Conservation (phyloP, 2,113 vertebrate species). For the Canis aureus region DNA sequence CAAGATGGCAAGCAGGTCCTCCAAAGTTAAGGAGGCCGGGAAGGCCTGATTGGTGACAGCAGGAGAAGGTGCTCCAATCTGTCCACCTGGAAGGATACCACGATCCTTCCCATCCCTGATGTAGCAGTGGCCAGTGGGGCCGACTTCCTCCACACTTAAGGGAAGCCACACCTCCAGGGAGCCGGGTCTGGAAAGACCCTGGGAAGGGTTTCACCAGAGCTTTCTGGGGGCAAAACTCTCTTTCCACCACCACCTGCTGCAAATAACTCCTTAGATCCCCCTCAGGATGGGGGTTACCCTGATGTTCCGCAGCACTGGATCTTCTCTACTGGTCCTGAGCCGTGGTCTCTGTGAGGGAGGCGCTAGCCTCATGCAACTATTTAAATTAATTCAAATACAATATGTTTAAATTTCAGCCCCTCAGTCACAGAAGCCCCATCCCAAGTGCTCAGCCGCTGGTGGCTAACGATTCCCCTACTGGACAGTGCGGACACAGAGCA, state of each 20-base stretch:
- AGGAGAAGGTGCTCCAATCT: not conserved
- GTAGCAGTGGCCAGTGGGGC: rapidly evolving
- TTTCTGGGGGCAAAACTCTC: not conserved
- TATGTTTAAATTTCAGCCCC: not conserved
- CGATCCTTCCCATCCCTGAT: not conserved
- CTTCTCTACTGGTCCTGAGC: not conserved
- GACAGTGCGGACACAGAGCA: too few species aligned
- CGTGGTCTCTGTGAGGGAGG: rapidly evolving
- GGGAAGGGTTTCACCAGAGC: not conserved
- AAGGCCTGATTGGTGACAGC: not conserved
- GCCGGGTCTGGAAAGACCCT: not conserved
- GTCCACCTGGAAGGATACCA: not conserved
- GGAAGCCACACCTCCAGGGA: not conserved
- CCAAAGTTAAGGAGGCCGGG: not conserved
- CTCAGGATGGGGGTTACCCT: too few species aligned
- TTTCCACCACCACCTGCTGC: not conserved
- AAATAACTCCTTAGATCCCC: rapidly evolving
- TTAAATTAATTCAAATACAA: not conserved
- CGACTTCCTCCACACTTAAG: not conserved
- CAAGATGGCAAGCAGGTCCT: not conserved
- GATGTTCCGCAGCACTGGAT: rapidly evolving
- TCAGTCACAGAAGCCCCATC: not conserved
- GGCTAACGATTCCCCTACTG: rapidly evolving
- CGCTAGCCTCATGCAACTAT: too few species aligned
- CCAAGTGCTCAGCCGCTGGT: not conserved